A percentile compares a stretch with the other conserved stretches of the same genome.
phyloP scores from a whole-genome alignment of 1,140 invertebrate species.

The Meloidogyne exigua region DNA sequence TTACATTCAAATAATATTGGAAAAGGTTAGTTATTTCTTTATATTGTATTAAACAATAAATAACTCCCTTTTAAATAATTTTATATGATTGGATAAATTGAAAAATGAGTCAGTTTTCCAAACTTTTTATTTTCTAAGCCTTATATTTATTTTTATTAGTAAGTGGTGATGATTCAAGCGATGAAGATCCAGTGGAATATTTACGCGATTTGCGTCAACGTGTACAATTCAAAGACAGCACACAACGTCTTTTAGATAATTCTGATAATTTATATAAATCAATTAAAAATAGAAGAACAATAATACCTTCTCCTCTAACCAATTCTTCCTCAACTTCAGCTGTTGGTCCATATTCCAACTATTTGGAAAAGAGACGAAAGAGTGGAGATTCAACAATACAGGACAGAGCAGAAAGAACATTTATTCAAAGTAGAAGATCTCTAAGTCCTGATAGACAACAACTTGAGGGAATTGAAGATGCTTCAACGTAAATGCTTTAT shows the following conservation, averaged over 20 bases:
- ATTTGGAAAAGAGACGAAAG: slow-evolving; percentile 6
- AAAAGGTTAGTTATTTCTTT: too few relatives aligned
- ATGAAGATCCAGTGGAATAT: slow-evolving; percentile 4
- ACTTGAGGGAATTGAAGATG: not conserved
- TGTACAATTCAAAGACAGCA: slow-evolving; percentile 20
- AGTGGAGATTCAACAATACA: slow-evolving; percentile 19
- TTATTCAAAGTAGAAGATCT: slow-evolving; percentile 7
- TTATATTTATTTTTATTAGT: not conserved
- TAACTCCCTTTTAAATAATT: too few relatives aligned
- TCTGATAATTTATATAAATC: slow-evolving; percentile 21
- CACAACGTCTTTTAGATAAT: slow-evolving; percentile 14
- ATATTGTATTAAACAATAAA: too few relatives aligned
- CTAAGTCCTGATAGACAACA: slow-evolving; percentile 11
- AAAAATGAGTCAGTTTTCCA: not conserved
- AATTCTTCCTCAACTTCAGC: slow-evolving; percentile 12
- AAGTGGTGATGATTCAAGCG: not conserved
- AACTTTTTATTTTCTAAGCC: too few relatives aligned
- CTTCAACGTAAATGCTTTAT: slow-evolving; percentile 16
- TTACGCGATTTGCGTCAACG: slow-evolving; percentile 11
- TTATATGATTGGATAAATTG: too few relatives aligned
- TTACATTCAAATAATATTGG: not conserved
- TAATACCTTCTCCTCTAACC: not conserved
- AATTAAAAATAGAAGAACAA: slow-evolving; percentile 11
- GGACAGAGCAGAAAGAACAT: slow-evolving; percentile 15
- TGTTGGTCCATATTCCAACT: not conserved